Evolutionary conservation across 2,113 vertebrate species (phyloP).

Genomic region (Rhadina sibilatrix): DNA sequence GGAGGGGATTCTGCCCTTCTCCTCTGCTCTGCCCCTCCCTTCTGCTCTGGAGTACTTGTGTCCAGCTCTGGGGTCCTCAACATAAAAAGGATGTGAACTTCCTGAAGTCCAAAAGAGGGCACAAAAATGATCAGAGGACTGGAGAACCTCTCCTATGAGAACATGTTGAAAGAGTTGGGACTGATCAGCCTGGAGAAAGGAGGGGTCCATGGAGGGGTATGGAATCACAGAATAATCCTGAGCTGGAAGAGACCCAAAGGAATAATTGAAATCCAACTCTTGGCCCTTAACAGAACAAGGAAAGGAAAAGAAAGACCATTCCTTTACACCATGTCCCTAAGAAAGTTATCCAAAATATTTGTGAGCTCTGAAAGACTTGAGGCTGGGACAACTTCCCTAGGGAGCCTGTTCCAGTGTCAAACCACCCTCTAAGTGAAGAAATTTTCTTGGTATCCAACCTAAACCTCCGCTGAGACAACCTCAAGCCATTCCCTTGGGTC

Average conservation of each 20-base stretch:
- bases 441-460: no score
- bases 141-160: neutral
- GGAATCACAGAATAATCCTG: neutral
- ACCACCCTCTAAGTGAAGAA: neutral
- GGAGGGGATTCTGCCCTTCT: neutral
- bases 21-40: neutral
- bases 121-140: neutral
- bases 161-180: neutral
- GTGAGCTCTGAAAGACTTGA: neutral
- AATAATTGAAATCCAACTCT: neutral
- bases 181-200: neutral
- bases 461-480: neutral
- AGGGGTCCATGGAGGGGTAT: neutral
- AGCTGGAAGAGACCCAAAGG: neutral
- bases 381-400: fast-evolving
- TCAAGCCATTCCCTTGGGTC: neutral
- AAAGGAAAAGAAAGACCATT: no score
- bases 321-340: neutral
- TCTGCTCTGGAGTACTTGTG: neutral
- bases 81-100: neutral
- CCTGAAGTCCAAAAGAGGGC: neutral
- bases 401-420: neutral
- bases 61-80: neutral
- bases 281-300: neutral
- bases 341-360: neutral